phyloP scores from a whole-genome alignment of 2,888 invertebrate species.

The Amphipoea oculea region DNA sequence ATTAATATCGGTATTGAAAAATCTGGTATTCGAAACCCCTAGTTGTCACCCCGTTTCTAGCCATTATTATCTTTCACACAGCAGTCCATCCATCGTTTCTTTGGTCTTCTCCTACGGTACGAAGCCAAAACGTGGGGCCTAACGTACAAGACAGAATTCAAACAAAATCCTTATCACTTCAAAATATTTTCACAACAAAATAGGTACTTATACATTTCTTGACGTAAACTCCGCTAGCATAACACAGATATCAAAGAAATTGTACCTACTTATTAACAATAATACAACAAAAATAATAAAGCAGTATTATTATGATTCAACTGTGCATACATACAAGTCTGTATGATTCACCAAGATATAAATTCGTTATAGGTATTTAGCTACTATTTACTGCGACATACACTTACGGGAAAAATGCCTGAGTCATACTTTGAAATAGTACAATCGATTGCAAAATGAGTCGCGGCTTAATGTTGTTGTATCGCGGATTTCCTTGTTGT shows the following conservation, averaged over 20 bases:
- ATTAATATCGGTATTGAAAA: no score
- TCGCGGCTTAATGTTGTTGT: background rate
- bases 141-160: background rate
- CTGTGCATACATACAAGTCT: slow-evolving; percentile 10
- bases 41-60: no score
- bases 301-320: slow-evolving; percentile 2
- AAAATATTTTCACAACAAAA: slow-evolving; percentile 2
- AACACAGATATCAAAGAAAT: slow-evolving; percentile 2
- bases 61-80: no score
- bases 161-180: background rate
- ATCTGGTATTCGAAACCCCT: no score
- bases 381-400: slow-evolving; percentile 27
- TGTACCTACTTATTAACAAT: background rate
- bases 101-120: no score
- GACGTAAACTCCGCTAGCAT: slow-evolving; percentile 7
- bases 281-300: slow-evolving; percentile 5
- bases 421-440: slow-evolving; percentile 36
- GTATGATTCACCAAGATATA: slow-evolving; percentile 45
- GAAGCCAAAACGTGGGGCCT: no score
- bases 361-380: slow-evolving; percentile 30
- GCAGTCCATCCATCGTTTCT: no score
- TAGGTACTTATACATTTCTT: background rate
- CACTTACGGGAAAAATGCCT: slow-evolving; percentile 34
- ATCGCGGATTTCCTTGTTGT: slow-evolving; percentile 43
- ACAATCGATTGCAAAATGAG: slow-evolving; percentile 17